Conservation (phyloP, 2,113 vertebrate species). For the Platysteira castanea region DNA sequence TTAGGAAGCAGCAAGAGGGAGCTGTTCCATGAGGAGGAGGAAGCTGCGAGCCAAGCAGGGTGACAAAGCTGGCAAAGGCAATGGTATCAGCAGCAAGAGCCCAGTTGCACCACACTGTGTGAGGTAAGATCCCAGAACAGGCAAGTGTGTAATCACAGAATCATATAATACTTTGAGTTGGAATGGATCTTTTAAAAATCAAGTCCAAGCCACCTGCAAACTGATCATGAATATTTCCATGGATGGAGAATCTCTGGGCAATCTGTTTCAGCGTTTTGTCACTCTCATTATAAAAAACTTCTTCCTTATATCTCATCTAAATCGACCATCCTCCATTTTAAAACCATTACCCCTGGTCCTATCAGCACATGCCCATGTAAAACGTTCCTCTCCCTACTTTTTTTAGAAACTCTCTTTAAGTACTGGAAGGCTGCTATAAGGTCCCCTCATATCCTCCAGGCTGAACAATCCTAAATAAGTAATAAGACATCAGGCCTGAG, state of each 20-base stretch:
- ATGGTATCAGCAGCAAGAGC: background rate
- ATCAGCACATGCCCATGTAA: background rate
- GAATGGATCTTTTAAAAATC: background rate
- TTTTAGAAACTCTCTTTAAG: background rate
- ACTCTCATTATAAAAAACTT: background rate
- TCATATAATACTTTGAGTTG: background rate
- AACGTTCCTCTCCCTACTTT: background rate
- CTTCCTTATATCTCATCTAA: background rate
- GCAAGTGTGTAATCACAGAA: background rate
- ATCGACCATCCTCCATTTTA: background rate
- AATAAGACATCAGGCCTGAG: background rate
- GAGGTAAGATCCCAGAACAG: background rate
- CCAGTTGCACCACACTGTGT: background rate
- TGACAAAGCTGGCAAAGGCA: background rate
- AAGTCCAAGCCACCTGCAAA: background rate
- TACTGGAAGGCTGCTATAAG: background rate
- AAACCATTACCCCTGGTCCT: background rate
- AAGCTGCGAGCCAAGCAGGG: background rate
- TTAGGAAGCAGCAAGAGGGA: background rate
- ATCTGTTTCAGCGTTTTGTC: background rate
- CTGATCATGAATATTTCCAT: background rate
- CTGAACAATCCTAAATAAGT: background rate
- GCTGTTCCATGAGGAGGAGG: background rate
- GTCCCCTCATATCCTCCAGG: accelerated
- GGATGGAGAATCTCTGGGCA: background rate